These are phyloP conservation scores for Monomorium pharaonis DNA, from an alignment of 1,140 invertebrate genomes.

Conservation along the genomic window DNA sequence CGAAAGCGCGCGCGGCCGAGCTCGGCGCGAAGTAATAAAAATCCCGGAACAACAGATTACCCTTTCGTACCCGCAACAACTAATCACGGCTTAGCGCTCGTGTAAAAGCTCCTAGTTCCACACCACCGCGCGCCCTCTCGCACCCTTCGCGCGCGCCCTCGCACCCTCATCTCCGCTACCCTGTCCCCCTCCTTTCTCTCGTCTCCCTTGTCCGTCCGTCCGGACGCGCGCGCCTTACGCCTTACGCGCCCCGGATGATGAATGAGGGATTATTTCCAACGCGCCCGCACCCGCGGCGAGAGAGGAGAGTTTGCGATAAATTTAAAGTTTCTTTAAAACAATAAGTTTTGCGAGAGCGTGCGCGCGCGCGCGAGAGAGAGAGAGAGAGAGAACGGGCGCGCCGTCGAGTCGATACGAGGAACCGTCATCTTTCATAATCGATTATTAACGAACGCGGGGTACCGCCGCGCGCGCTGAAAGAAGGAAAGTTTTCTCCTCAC, in stretches of 20 bases:
- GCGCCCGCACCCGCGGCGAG: constrained; percentile 54
- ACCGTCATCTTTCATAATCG: constrained; percentile 81
- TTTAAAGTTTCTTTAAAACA: constrained; percentile 80
- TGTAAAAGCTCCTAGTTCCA: constrained; percentile 33
- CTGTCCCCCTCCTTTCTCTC: not conserved
- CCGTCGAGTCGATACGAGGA: constrained; percentile 73
- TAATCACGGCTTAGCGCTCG: constrained; percentile 74
- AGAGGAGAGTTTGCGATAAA: constrained; percentile 77
- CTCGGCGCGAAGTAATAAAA: constrained; percentile 67
- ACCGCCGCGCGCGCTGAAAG: constrained; percentile 69
- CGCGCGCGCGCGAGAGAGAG: too few species aligned
- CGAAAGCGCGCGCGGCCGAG: constrained; percentile 47
- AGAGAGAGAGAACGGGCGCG: too few species aligned
- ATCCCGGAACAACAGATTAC: constrained; percentile 72
- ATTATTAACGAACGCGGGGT: constrained; percentile 80
- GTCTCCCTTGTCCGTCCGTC: not conserved
- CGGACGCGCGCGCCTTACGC: constrained; percentile 23
- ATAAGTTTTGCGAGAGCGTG: constrained; percentile 73
- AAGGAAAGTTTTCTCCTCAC: constrained; percentile 72
- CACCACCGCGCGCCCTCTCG: not conserved
- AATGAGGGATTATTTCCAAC: constrained; percentile 78
- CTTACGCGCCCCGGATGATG: constrained; percentile 74
- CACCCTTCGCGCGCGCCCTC: not conserved
- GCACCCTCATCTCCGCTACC: constrained; percentile 5
- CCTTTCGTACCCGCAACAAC: constrained; percentile 72